Percentiles rank a stretch among this genome's conserved stretches.
Evolutionary conservation across 2,797 vertebrate species (phyloP).

Genomic region (Mormyrus proboscirostris): DNA sequence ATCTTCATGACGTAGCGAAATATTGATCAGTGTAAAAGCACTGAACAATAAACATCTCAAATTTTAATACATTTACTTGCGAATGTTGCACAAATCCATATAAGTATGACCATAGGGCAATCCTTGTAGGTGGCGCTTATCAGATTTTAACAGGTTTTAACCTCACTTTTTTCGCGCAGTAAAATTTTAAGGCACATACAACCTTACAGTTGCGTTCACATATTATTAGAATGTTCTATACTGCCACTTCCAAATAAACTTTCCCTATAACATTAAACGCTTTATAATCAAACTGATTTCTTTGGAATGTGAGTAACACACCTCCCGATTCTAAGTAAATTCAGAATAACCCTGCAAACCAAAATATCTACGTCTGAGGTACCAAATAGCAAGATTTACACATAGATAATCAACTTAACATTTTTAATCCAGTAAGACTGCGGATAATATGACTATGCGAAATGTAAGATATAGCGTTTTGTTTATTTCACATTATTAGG

Average conservation of each 20-base stretch:
- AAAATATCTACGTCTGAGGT: background rate
- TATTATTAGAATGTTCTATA: background rate
- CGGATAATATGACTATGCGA: background rate
- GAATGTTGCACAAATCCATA: background rate
- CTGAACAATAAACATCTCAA: background rate
- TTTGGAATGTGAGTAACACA: background rate
- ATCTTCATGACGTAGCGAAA: background rate
- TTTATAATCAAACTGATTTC: conserved; percentile 4
- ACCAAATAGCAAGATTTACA: background rate
- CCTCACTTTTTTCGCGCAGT: background rate
- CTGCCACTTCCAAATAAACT: background rate
- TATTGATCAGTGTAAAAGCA: background rate
- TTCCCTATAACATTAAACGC: background rate
- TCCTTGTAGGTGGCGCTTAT: background rate
- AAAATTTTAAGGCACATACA: background rate
- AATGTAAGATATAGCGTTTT: background rate
- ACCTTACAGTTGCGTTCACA: background rate
- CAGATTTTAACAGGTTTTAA: background rate
- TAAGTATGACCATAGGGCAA: background rate
- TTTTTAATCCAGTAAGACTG: background rate
- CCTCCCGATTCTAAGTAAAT: background rate
- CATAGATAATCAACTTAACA: background rate
- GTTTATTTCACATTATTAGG: background rate
- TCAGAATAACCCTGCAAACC: background rate
- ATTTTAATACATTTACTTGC: background rate